Evolutionary conservation across 2,888 invertebrate genomes (phyloP), one percentile per base, ranked within the genome.

Genomic region (Spisula solida): DNA sequence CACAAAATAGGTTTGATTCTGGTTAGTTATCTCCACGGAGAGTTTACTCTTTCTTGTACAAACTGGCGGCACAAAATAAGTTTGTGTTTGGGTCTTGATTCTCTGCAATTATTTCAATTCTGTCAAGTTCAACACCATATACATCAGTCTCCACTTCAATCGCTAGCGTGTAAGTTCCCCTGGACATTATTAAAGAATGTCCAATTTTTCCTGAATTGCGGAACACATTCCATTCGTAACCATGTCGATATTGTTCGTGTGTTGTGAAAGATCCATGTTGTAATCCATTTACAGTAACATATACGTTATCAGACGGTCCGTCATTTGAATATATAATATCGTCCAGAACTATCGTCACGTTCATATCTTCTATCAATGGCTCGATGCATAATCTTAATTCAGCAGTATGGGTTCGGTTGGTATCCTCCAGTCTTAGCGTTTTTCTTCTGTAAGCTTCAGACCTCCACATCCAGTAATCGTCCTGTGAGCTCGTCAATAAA

Each of bases 171-270:
- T 90, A 85, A 25, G 78, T 16, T 25, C 91, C 91, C 55, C 83
- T 41, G 18, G 55, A 70, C 41, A 89, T 31, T 6, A 29, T 41
- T n/a, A 75, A 25, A 16, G 81, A 16, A 12, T 20, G 80, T 12
- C 89, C 89, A 20, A 89, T 41, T 20, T 25, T n/a, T 48, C 89
- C 87, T 14, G 91, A 82, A 79, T 91, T 90, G 16, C 86, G 25
- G 29, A 90, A 88, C 29, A 91, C 91, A 66, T 91, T 91, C 91
- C 91, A 91, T 20, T 91, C 89, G 81, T 88, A 56, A 5, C 91
- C 91, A 48, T 86, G 86, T 8, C 88, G 51, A 86, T 88, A 91
- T 82, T 82, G 70, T 70, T 91, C 91, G 20, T 80, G 12, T 5
- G 91, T 91, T 10, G 79, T 82, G 60, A 85, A 91, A 31, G 81